Evolutionary conservation across 2,797 vertebrate species (phyloP).

Genomic region (Glossophaga mutica): DNA sequence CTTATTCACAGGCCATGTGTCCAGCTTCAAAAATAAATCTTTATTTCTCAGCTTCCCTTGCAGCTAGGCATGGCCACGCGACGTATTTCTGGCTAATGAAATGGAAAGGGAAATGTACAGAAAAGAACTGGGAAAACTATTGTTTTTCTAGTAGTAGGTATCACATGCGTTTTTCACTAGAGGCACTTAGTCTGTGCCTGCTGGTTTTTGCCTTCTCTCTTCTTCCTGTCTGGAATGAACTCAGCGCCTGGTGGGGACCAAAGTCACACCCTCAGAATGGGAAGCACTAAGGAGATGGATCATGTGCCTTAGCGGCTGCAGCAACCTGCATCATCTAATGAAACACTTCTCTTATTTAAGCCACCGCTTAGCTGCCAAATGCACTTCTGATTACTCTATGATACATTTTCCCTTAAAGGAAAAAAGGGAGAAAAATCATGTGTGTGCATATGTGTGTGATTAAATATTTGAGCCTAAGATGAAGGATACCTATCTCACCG

Average conservation of each 20-base stretch:
- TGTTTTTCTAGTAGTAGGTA: background rate
- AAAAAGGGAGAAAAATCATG: background rate
- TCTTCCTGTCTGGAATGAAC: background rate
- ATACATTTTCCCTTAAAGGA: background rate
- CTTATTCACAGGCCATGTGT: background rate
- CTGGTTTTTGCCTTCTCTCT: background rate
- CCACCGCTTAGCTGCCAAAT: background rate
- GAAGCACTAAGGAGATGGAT: background rate
- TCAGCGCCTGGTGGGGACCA: background rate
- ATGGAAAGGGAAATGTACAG: background rate
- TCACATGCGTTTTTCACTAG: background rate
- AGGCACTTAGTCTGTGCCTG: background rate
- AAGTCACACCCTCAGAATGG: background rate
- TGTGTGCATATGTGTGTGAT: background rate
- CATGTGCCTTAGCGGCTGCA: too few species aligned
- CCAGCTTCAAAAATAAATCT: background rate
- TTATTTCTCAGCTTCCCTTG: background rate
- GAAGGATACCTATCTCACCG: background rate
- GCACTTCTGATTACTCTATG: background rate
- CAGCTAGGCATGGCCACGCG: background rate
- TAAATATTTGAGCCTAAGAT: background rate
- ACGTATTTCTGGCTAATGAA: background rate
- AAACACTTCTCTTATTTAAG: background rate
- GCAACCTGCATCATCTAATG: background rate
- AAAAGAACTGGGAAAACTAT: background rate